Percentiles rank a stretch among this genome's conserved stretches.
These are phyloP conservation scores for Syngnathus acus DNA, from an alignment of 2,797 vertebrate genomes.

Conservation along the genomic window DNA sequence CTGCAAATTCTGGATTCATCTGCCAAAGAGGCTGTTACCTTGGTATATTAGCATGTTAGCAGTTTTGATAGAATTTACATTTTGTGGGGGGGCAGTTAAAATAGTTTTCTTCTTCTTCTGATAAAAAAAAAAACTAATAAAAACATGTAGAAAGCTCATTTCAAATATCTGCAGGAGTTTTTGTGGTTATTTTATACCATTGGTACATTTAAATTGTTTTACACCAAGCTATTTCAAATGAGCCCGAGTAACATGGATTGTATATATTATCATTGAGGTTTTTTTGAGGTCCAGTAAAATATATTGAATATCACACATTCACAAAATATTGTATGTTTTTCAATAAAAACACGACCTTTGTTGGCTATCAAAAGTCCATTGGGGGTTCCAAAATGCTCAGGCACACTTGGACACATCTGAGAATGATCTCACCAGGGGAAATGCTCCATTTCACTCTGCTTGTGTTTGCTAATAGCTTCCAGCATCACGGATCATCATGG, in stretches of 20 bases:
- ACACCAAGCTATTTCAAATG: not conserved
- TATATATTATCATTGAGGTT: not conserved
- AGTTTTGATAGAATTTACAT: no score
- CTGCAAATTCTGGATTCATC: no score
- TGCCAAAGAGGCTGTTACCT: no score
- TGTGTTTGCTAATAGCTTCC: constrained; percentile 71
- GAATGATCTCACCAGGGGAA: constrained; percentile 62
- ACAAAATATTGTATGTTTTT: not conserved
- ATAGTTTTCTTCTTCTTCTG: no score
- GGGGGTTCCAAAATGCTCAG: constrained; percentile 31
- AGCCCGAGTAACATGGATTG: not conserved
- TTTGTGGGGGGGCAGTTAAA: no score
- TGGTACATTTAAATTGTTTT: not conserved
- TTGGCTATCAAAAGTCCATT: constrained; percentile 21
- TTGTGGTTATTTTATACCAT: not conserved
- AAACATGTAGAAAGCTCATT: no score
- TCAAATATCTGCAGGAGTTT: not conserved
- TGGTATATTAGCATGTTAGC: no score
- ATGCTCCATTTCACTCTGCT: constrained; percentile 67
- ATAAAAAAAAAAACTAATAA: no score
- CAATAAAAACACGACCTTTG: constrained; percentile 10
- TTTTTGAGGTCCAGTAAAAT: not conserved
- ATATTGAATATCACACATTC: no score
- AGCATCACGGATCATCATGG: constrained; percentile 62
- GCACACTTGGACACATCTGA: constrained; percentile 64